Percentiles rank a stretch among this genome's conserved stretches.
Evolutionary conservation across 2,113 vertebrate genomes (phyloP).

Genomic region (Dryoscopus gambensis): DNA sequence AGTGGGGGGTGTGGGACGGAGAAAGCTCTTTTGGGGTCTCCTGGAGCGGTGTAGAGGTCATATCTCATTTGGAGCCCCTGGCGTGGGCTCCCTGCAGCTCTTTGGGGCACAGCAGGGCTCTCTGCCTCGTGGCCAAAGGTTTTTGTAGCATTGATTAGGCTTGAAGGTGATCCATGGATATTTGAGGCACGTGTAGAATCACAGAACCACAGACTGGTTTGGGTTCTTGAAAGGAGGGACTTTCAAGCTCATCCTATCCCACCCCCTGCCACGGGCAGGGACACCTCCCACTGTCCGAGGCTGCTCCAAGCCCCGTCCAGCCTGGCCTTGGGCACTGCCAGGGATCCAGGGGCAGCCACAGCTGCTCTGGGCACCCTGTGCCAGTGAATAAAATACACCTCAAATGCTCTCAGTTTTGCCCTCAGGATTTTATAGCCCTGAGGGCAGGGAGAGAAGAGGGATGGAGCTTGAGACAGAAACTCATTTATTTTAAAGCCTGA

Average conservation of each 20-base stretch:
- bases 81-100: not conserved
- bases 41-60: not conserved
- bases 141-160: not conserved
- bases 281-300: not conserved
- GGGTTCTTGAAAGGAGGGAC: not conserved
- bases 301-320: rapidly evolving
- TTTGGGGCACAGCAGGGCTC: not conserved
- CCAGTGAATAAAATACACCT: not conserved
- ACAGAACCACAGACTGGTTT: not conserved
- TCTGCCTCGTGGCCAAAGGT: not conserved
- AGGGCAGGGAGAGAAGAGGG: not conserved
- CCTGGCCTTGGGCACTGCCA: not conserved
- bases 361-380: not conserved
- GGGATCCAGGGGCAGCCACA: not conserved
- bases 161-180: not conserved
- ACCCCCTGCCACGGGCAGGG: not conserved
- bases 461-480: not conserved
- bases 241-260: not conserved
- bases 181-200: not conserved
- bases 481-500: not conserved
- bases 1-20: rapidly evolving
- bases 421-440: not conserved
- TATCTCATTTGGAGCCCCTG: not conserved
- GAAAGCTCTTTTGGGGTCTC: not conserved
- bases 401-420: not conserved